Evolutionary conservation across 2,797 vertebrate genomes (phyloP).

Genomic region (Pseudomugil tenellus): DNA sequence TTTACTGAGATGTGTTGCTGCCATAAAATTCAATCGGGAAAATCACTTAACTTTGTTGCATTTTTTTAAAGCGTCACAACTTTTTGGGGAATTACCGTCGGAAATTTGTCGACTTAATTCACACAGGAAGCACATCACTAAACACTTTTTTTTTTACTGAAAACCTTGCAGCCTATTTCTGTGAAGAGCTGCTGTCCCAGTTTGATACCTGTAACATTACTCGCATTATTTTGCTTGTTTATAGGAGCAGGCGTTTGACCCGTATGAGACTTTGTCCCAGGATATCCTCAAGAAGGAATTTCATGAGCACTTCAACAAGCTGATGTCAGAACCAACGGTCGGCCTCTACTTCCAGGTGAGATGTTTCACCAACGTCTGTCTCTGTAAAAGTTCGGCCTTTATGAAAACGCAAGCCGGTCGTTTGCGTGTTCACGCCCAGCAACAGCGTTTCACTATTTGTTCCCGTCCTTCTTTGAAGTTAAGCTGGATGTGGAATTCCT

Average conservation of each 20-base stretch:
- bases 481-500: conserved; percentile 60
- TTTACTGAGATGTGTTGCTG: too few relatives aligned
- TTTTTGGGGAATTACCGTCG: too few relatives aligned
- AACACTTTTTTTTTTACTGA: background rate
- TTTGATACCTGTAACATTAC: background rate
- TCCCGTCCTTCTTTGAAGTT: conserved; percentile 59
- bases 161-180: background rate
- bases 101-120: background rate
- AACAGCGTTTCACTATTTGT: conserved; percentile 40
- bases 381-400: background rate
- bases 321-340: conserved; percentile 91
- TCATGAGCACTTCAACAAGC: conserved; percentile 91
- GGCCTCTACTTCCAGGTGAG: conserved; percentile 94
- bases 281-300: conserved; percentile 93
- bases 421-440: conserved; percentile 36
- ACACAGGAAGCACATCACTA: background rate
- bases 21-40: too few relatives aligned
- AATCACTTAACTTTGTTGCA: too few relatives aligned
- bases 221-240: conserved; percentile 7
- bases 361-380: background rate
- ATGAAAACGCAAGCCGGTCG: conserved; percentile 32
- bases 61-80: too few relatives aligned
- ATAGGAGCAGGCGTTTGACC: conserved; percentile 98
- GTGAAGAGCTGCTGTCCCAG: background rate
- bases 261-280: conserved; percentile 96